phyloP scores from a whole-genome alignment of 1,140 invertebrate species.

The Cotesia chilonis region DNA sequence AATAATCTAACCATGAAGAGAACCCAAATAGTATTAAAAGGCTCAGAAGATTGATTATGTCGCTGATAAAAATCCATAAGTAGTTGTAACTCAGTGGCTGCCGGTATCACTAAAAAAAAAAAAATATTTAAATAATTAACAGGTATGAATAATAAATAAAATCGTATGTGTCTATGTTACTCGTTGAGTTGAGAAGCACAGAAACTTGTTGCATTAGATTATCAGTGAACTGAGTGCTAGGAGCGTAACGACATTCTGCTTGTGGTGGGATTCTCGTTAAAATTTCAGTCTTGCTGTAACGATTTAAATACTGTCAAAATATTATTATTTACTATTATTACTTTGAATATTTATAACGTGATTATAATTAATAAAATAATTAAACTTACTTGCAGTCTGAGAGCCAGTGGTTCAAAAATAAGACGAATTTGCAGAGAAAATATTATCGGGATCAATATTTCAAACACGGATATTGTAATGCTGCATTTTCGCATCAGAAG shows the following conservation, averaged over 20 bases:
- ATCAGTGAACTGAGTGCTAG: constrained; percentile 36
- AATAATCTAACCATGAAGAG: constrained; percentile 39
- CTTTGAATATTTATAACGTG: neutral
- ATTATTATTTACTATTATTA: neutral
- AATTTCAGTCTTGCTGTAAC: constrained; percentile 29
- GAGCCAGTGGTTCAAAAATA: constrained; percentile 41
- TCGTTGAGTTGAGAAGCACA: constrained; percentile 31
- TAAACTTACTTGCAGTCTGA: constrained; percentile 25
- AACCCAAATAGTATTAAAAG: constrained; percentile 36
- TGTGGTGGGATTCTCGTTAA: constrained; percentile 30
- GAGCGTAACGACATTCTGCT: constrained; percentile 42
- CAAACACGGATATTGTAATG: constrained; percentile 34
- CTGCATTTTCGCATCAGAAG: constrained; percentile 40
- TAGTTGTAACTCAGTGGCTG: constrained; percentile 34
- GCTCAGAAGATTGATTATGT: constrained; percentile 27
- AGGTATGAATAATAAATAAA: too few species aligned
- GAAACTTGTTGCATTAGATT: constrained; percentile 40
- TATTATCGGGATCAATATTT: constrained; percentile 42
- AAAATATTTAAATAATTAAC: too few species aligned
- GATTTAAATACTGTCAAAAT: constrained; percentile 35
- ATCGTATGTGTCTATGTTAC: constrained; percentile 24
- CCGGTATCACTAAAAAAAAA: constrained; percentile 39
- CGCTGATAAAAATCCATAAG: constrained; percentile 36
- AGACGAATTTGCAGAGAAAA: constrained; percentile 45
- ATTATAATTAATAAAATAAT: neutral